Conservation (phyloP, 2,797 vertebrate species). For the Poliocrania exsul region DNA sequence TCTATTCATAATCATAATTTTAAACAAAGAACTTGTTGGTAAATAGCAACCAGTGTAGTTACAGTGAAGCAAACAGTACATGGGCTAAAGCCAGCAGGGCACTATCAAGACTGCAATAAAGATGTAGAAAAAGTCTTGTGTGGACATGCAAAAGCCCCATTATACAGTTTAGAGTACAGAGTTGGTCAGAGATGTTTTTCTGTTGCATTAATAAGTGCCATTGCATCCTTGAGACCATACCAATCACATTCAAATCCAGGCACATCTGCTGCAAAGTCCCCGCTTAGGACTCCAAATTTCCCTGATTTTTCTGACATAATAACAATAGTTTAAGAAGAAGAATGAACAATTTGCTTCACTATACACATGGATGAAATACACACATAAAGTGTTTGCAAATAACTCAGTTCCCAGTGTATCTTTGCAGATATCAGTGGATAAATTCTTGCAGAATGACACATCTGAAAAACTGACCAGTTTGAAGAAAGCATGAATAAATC, state of each 20-base stretch:
- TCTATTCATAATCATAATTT: not conserved
- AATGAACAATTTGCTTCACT: not conserved
- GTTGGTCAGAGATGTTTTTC: not conserved
- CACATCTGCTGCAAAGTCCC: not conserved
- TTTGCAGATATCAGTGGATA: not conserved
- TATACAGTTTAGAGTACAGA: not conserved
- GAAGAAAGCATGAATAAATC: not conserved
- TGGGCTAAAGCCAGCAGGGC: not conserved
- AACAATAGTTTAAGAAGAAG: not conserved
- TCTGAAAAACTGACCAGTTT: not conserved
- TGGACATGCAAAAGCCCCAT: not conserved
- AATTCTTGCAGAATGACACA: not conserved
- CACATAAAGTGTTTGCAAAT: not conserved
- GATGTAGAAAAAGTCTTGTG: not conserved
- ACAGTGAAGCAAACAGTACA: not conserved
- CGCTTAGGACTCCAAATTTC: not conserved
- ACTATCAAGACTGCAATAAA: not conserved
- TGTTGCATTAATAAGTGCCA: not conserved
- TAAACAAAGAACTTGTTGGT: not conserved
- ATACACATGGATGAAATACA: rapidly evolving
- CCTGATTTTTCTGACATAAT: not conserved
- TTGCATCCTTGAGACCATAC: not conserved
- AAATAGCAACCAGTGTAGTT: not conserved
- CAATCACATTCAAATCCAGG: not conserved
- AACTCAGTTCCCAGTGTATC: not conserved